Base-by-base conservation (phyloP, 2,888 invertebrate species). In the Leucophora obtusa region DNA sequence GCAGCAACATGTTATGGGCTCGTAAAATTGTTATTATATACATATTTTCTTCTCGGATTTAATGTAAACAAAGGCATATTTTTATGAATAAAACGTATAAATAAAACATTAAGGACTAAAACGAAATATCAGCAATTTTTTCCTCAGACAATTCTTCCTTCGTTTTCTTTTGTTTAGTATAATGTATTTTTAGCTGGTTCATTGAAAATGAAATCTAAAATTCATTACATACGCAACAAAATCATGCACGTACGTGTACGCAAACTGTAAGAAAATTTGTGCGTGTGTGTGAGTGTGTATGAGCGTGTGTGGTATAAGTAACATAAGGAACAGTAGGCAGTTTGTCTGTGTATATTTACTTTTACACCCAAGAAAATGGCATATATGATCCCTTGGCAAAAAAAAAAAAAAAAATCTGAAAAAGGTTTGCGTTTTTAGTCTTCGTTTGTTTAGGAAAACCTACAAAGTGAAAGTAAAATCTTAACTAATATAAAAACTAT, bases 321-420 rank as follows among this genome's bases (percentile, higher is more conserved):
- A 58, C 58, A 58, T 35, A 18, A 66, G 51, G 14, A 58, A 63
- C 33, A 6, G 6, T 28, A 60, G 35, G 15, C 72, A 84, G 43
- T 85, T 85, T 85, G 83, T 85, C 84, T 83, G 85, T 63, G n/a
- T n/a, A n/a, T n/a, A 66, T 47, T 74, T 38, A 59, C 60, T 53
- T 70, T 60, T 68, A 70, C 71, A 68, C 80, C 71, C 68, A 63
- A 59, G 43, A 69, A 58, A 15, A 85, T 86, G 87, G 83, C 83
- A 85, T 85, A 86, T 87, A 83, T 85, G 87, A 85, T 87, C 87
- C 87, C 82, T 83, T 78, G n/a, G n/a, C n/a, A n/a, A n/a, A n/a
- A n/a, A n/a, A n/a, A 86, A 87, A 85, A 73, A 14, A 58, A 33
- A 43, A 83, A 50, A 43, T 28, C 38, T 15, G 60, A 38, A 62